Percentiles rank a stretch among this genome's conserved stretches.
phyloP scores from a whole-genome alignment of 2,113 vertebrate species.

The Hyaena hyaena region DNA sequence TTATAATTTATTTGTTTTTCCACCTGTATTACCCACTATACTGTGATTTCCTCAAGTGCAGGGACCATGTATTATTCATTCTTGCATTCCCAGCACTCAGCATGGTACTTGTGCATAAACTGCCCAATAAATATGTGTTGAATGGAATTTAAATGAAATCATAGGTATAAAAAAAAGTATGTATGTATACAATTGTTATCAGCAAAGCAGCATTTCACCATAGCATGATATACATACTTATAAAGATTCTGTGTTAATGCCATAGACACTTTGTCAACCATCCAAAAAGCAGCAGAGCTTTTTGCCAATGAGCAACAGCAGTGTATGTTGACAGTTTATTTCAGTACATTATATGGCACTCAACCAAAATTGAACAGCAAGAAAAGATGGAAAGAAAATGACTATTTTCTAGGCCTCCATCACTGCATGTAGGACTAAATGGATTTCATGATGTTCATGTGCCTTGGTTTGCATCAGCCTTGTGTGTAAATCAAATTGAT shows the following conservation, averaged over 20 bases:
- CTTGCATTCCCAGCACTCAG: slow-evolving; percentile 62
- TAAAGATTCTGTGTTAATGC: slow-evolving; percentile 62
- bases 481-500: slow-evolving; percentile 82
- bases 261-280: slow-evolving; percentile 75
- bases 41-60: slow-evolving; percentile 53
- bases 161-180: slow-evolving; percentile 55
- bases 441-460: slow-evolving; percentile 78
- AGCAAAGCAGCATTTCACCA: slow-evolving; percentile 39
- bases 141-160: slow-evolving; percentile 75
- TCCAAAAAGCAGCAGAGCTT: slow-evolving; percentile 69
- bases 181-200: slow-evolving; percentile 42
- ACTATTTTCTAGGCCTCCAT: slow-evolving; percentile 80
- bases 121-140: slow-evolving; percentile 71
- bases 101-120: slow-evolving; percentile 54
- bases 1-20: slow-evolving; percentile 64
- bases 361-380: slow-evolving; percentile 82
- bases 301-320: slow-evolving; percentile 73
- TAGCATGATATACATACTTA: slow-evolving; percentile 63
- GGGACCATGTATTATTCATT: slow-evolving; percentile 76
- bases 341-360: slow-evolving; percentile 80
- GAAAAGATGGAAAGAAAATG: slow-evolving; percentile 82
- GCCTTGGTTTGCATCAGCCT: slow-evolving; percentile 79
- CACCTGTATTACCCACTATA: slow-evolving; percentile 46
- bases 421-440: slow-evolving; percentile 77
- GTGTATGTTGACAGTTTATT: slow-evolving; percentile 80